phyloP scores from a whole-genome alignment of 2,113 vertebrate genomes.

The Anolis carolinensis region DNA sequence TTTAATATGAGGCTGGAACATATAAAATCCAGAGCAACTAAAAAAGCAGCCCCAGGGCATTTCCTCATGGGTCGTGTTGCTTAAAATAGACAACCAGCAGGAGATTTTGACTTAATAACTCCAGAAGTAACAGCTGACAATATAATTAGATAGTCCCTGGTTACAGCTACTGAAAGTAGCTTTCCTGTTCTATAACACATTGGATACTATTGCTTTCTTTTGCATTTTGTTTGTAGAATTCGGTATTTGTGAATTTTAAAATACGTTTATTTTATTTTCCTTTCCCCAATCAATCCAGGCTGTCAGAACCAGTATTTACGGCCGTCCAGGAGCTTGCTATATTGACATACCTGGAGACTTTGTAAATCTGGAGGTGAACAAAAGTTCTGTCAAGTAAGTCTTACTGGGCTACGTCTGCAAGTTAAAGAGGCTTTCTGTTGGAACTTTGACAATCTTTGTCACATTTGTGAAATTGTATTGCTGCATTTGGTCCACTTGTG shows the following conservation, averaged over 20 bases:
- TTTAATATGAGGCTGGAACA: neutral
- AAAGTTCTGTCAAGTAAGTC: slow-evolving; percentile 83
- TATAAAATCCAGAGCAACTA: neutral
- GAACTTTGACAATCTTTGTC: neutral
- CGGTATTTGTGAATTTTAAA: neutral
- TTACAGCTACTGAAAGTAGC: neutral
- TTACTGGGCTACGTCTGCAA: neutral
- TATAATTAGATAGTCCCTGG: neutral
- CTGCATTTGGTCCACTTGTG: neutral
- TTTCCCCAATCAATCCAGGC: slow-evolving; percentile 76
- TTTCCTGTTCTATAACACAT: neutral
- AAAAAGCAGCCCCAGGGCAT: neutral
- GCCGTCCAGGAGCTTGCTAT: slow-evolving; percentile 93
- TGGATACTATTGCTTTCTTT: neutral
- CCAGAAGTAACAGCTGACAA: neutral
- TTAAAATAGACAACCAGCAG: slow-evolving; percentile 31
- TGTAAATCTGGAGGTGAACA: slow-evolving; percentile 84
- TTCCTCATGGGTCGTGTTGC: neutral
- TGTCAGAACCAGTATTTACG: slow-evolving; percentile 90
- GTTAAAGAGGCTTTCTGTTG: neutral
- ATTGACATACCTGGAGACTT: slow-evolving; percentile 94
- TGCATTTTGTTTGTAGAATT: neutral
- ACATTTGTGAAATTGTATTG: neutral
- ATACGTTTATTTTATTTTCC: neutral
- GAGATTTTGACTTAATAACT: slow-evolving; percentile 21